Conservation (phyloP, 2,888 invertebrate species). For the Cephus pygmeus region DNA sequence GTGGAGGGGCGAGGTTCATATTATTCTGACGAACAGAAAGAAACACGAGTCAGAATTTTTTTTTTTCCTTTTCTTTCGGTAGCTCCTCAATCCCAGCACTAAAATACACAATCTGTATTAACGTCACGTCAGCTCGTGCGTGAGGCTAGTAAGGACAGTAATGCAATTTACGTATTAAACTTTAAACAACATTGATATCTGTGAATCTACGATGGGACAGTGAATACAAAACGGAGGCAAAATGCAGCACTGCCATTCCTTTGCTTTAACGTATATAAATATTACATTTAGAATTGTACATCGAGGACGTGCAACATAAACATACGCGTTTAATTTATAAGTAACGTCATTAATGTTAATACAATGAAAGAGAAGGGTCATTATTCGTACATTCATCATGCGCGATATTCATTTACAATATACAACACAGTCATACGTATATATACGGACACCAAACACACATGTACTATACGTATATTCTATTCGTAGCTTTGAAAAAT, state of each 20-base stretch:
- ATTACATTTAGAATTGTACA: slow-evolving; percentile 7
- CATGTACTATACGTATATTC: neutral
- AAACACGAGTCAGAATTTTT: neutral
- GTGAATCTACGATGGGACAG: neutral
- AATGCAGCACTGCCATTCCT: neutral
- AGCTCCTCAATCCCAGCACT: neutral
- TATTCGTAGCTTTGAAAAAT: neutral
- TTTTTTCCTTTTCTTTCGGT: neutral
- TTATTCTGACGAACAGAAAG: neutral
- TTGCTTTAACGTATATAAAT: neutral
- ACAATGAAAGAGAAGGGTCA: slow-evolving; percentile 10
- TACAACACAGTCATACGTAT: neutral
- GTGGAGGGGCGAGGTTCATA: neutral
- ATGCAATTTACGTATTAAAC: neutral
- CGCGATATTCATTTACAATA: neutral
- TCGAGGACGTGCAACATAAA: slow-evolving; percentile 16
- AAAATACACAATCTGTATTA: neutral
- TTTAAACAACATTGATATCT: neutral
- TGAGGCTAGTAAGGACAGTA: neutral
- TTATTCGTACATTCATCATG: neutral
- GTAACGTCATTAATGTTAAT: slow-evolving; percentile 1
- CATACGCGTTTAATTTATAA: neutral
- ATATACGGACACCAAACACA: neutral
- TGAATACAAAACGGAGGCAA: neutral
- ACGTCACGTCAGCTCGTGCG: neutral